A percentile compares a stretch with the other conserved stretches of the same genome.
phyloP scores from a whole-genome alignment of 2,797 vertebrate species.

The Pseudocheirus occidentalis region DNA sequence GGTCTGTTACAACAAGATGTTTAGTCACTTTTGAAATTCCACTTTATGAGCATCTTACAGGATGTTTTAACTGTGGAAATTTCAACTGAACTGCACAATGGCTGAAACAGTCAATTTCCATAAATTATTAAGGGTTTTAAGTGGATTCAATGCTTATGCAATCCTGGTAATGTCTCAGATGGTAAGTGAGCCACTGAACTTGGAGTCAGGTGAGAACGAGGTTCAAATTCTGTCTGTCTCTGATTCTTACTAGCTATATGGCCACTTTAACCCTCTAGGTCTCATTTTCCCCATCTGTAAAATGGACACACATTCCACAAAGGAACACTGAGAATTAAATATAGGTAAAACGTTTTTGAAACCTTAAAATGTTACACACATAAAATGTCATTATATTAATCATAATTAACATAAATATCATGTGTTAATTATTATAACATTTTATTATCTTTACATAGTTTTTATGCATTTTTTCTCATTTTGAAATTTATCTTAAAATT shows the following conservation, averaged over 20 bases:
- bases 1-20: conserved; percentile 6
- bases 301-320: neutral
- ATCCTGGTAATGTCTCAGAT: neutral
- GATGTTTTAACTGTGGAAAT: neutral
- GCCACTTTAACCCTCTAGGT: neutral
- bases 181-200: neutral
- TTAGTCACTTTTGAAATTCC: conserved; percentile 7
- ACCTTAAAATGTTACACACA: neutral
- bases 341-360: neutral
- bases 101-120: neutral
- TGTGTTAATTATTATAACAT: neutral
- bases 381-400: neutral
- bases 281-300: neutral
- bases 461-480: neutral
- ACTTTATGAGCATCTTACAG: neutral
- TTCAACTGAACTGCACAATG: conserved; percentile 6
- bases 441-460: neutral
- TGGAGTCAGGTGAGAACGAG: neutral
- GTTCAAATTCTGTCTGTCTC: neutral
- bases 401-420: neutral
- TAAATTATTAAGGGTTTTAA: conserved; percentile 1
- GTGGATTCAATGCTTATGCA: neutral
- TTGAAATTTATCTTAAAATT: neutral
- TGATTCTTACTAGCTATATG: neutral
- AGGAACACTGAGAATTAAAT: neutral